Evolutionary conservation across 2,888 invertebrate genomes (phyloP), one percentile per base, ranked within the genome.

Genomic region (Andrena minutula): DNA sequence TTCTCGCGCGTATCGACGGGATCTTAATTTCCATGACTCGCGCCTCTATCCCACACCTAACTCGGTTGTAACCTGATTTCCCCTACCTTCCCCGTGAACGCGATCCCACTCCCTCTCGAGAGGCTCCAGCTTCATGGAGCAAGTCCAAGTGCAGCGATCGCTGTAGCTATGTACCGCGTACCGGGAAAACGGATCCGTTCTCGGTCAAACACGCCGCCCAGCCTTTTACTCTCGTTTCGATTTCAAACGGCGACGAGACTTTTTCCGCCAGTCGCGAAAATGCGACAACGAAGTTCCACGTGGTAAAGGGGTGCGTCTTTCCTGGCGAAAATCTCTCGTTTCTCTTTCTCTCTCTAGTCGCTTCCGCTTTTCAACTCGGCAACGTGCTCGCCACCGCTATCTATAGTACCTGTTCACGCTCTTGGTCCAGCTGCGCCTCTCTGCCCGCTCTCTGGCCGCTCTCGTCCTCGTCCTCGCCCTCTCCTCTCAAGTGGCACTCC

Each of bases 401-500:
- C 82, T 75, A 79, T 68, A 81, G 73, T 64, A 51, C 30, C 74
- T 82, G 80, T 83, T 86, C 79, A 61, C 86, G 82, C 84, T 76
- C 86, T 86, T 86, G 80, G 78, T 85, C 64, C 73, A 61, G 56
- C 73, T 35, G 47, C 28, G 53, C 28, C 70, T 74, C 56, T 56
- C 56, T 26, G 69, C n/a, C 20, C 32, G 47, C 73, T 76, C 32
- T 76, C 78, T 61, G 68, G 41, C 74, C 71, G 65, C 41, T 41
- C 41, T 41, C 41, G 41, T 16, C 41, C 41, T 41, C 41, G 41
- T 41, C 41, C 41, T 41, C 41, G 41, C 51, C 69, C 78, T 80
- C 79, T 86, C 63, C 69, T 82, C 82, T 86, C 10, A 76, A 88
- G 85, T 88, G 85, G 75, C 81, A 79, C 84, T 88, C 79, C 65